These are phyloP conservation scores for Brassicogethes aeneus DNA, from an alignment of 2,888 invertebrate genomes.

Conservation along the genomic window DNA sequence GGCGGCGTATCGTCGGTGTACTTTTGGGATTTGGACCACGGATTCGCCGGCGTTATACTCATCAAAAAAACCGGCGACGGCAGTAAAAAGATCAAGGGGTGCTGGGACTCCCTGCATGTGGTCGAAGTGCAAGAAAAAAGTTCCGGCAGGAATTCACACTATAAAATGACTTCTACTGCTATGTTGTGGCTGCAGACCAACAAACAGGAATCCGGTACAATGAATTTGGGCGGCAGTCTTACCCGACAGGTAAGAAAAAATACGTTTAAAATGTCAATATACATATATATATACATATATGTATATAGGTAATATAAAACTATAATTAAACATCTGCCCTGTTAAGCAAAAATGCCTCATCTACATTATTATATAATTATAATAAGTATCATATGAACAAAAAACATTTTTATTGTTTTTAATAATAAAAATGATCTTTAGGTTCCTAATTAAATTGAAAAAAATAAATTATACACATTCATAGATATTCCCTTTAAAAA, in stretches of 20 bases:
- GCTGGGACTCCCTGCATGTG: constrained; percentile 99
- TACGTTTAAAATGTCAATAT: too few relatives aligned
- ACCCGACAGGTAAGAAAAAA: constrained; percentile 81
- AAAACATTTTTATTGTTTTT: too few relatives aligned
- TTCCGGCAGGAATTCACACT: constrained; percentile 88
- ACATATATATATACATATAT: too few relatives aligned
- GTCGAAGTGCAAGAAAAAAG: constrained; percentile 97
- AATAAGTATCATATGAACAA: too few relatives aligned
- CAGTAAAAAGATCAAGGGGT: constrained; percentile 96
- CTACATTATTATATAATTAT: too few relatives aligned
- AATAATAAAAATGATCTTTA: too few relatives aligned
- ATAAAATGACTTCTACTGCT: constrained; percentile 97
- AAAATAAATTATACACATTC: too few relatives aligned
- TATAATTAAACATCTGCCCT: too few relatives aligned
- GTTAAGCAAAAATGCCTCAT: too few relatives aligned
- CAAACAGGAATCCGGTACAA: constrained; percentile 92
- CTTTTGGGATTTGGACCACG: constrained; percentile 98
- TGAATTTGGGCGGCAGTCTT: constrained; percentile 97
- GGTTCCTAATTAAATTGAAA: too few relatives aligned
- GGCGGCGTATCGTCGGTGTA: constrained; percentile 99
- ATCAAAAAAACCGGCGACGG: constrained; percentile 99
- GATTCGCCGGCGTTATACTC: constrained; percentile 96
- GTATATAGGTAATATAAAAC: too few relatives aligned
- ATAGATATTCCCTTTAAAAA: too few relatives aligned
- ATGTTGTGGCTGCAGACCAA: constrained; percentile 99